phyloP scores from a whole-genome alignment of 2,113 vertebrate species.

The Ctenomys sociabilis region DNA sequence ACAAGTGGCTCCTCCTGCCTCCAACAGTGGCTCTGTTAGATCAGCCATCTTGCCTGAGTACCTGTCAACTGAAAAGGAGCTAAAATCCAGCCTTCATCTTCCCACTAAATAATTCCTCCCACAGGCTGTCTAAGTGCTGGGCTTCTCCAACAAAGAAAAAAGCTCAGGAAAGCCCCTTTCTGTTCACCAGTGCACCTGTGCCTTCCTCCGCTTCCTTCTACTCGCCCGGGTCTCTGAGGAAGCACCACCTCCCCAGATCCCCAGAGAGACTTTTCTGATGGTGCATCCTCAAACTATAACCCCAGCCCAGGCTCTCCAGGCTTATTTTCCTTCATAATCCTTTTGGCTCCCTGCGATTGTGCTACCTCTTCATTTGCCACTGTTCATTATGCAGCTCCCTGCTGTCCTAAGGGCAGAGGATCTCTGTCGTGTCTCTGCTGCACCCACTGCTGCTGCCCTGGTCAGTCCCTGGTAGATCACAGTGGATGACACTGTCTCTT shows the following conservation, averaged over 20 bases:
- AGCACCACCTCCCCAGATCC: no score
- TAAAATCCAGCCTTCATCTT: neutral
- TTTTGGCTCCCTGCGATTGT: neutral
- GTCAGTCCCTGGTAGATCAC: neutral
- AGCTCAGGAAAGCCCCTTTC: no score
- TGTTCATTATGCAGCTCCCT: neutral
- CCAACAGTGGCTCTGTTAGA: neutral
- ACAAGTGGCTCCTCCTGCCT: neutral
- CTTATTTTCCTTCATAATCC: neutral
- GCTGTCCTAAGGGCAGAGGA: neutral
- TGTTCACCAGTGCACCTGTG: accelerated
- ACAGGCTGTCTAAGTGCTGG: accelerated
- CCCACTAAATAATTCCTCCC: no score
- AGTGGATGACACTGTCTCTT: accelerated
- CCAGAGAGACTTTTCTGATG: neutral
- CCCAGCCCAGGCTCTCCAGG: accelerated
- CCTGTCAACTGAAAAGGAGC: neutral
- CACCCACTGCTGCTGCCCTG: neutral
- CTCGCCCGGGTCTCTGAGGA: neutral
- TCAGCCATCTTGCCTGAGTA: neutral
- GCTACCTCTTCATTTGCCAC: no score
- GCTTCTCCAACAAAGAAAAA: neutral
- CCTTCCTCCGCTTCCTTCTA: no score
- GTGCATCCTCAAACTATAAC: neutral
- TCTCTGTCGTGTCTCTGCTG: no score